Evolutionary conservation across 1,140 invertebrate genomes (phyloP).

Genomic region (Drosophila pruinosa): DNA sequence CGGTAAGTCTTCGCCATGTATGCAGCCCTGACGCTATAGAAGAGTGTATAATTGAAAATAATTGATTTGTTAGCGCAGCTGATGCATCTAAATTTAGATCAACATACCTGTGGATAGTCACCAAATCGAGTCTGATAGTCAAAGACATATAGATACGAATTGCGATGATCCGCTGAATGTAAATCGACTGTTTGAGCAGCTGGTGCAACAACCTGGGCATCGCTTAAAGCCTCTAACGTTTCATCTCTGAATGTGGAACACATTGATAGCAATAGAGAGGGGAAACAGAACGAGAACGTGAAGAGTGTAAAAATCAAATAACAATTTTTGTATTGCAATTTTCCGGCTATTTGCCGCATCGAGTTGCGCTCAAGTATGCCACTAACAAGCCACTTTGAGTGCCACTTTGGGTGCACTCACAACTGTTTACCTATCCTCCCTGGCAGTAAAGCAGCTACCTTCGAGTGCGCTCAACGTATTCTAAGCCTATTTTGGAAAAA

Average conservation of each 20-base stretch:
- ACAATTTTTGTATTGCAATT: conserved; percentile 42
- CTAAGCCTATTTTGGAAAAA: conserved; percentile 59
- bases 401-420: conserved; percentile 47
- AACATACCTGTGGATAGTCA: conserved; percentile 92
- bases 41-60: background rate
- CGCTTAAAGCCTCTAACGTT: conserved; percentile 95
- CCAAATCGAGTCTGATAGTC: conserved; percentile 96
- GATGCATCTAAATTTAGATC: background rate
- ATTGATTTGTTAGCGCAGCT: background rate
- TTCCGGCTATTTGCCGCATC: conserved; percentile 61
- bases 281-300: background rate
- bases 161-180: conserved; percentile 91
- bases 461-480: conserved; percentile 15
- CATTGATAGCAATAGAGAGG: background rate
- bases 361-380: conserved; percentile 55
- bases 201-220: conserved; percentile 96
- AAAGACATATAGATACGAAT: conserved; percentile 96
- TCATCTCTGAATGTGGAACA: conserved; percentile 89
- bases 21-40: conserved; percentile 91
- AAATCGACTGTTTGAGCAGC: conserved; percentile 95
- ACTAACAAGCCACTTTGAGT: conserved; percentile 63
- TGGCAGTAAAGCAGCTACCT: background rate
- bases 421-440: conserved; percentile 49
- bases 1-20: conserved; percentile 96
- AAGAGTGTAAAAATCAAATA: conserved; percentile 39